Evolutionary conservation across 2,113 vertebrate species (phyloP), one percentile per base, ranked within the genome.

Genomic region (Pelmatolapia mariae): DNA sequence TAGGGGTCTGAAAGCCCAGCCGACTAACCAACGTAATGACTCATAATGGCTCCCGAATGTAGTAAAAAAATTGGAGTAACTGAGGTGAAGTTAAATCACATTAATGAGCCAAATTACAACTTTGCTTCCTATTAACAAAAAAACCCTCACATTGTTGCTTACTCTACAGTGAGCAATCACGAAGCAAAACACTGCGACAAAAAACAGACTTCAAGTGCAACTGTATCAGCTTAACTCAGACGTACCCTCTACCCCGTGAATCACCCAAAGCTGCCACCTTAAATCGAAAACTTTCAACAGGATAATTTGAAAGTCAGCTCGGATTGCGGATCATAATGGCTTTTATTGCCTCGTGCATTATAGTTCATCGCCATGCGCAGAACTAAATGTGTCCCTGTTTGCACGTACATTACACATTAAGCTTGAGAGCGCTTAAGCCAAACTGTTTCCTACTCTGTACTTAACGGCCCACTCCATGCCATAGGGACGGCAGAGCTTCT

Each of bases 391-490:
- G 81, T 53, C 83, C 79, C 76, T 78, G 80, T 85, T 89, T 91
- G 83, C 87, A 82, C 82, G 86, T 87, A 56, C 90, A 68, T 91
- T 86, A 73, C 84, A 82, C 79, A 89, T 83, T 71, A 76, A 59
- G 88, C 78, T 87, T 76, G 52, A 91, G 81, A 81, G 63, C 19
- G 26, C 66, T 57, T 33, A 66, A 52, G 43, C 76, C 80, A 83
- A 93, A 81, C 87, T 26, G 63, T 59, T 76, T 87, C 89, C 88
- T 81, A 24, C 78, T 89, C 84, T 40, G 61, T 78, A 78, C 87
- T 92, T 87, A 93, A 87, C 78, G 29, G 76, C 88, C 90, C 83
- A 71, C 83, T 85, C 81, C 79, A 47, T 43, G 90, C 90, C 92
- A 89, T 57, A 8, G 88, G 88, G 91, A 54, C 33, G 89, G 92